A percentile compares a stretch with the other conserved stretches of the same genome.
Evolutionary conservation across 2,888 invertebrate species (phyloP).

Genomic region (Erpobdella octoculata): DNA sequence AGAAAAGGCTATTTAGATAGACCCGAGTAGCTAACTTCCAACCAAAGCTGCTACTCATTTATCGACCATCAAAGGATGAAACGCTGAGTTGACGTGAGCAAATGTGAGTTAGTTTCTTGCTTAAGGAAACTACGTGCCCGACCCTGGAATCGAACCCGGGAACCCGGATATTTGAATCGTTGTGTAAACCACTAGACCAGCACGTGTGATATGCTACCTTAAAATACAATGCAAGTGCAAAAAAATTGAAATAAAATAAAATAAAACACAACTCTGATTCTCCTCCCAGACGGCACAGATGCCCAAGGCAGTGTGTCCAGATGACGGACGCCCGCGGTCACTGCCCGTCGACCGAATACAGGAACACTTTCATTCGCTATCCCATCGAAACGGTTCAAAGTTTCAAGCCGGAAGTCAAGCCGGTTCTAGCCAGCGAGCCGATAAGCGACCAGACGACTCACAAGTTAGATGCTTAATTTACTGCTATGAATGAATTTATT

Average conservation of each 20-base stretch:
- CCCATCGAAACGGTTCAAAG: neutral
- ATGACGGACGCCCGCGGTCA: neutral
- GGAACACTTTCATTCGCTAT: constrained; percentile 19
- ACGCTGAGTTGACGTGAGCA: no score
- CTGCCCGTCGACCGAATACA: constrained; percentile 5
- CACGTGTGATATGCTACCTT: no score
- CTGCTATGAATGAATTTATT: neutral
- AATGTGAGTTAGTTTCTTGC: no score
- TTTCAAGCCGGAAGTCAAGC: constrained; percentile 6
- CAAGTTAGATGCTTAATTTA: neutral
- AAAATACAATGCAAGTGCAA: no score
- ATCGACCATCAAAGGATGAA: no score
- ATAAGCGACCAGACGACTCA: neutral
- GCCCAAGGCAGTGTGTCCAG: constrained; percentile 17
- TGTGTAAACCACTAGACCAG: no score
- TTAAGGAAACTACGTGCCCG: no score
- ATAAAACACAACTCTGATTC: neutral
- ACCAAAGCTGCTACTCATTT: no score
- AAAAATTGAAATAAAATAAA: neutral
- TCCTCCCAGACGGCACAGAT: constrained; percentile 14
- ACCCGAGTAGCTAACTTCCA: no score
- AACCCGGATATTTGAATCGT: no score
- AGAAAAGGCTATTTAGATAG: no score
- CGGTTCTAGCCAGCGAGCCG: constrained; percentile 10
- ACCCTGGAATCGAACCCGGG: no score